A percentile compares a stretch with the other conserved stretches of the same genome.
These are phyloP conservation scores for Rousettus leschenaultii DNA, from an alignment of 2,113 vertebrate genomes.

Conservation along the genomic window DNA sequence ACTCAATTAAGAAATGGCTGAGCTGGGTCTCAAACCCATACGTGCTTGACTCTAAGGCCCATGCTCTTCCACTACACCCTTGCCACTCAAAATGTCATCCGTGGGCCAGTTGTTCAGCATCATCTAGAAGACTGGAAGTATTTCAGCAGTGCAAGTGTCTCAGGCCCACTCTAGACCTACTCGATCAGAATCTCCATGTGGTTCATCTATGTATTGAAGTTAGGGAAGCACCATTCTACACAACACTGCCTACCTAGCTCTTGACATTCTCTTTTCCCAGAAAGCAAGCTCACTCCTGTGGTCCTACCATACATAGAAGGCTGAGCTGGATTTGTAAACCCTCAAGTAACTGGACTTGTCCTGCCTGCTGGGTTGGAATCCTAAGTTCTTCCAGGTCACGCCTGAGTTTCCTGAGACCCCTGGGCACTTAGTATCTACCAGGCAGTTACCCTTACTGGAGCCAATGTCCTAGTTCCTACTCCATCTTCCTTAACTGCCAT, in stretches of 20 bases:
- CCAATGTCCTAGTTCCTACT: too few relatives aligned
- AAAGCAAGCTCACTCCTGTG: neutral
- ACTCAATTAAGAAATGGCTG: neutral
- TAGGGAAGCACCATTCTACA: accelerated
- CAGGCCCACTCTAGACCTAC: neutral
- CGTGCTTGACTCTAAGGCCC: neutral
- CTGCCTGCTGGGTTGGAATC: neutral
- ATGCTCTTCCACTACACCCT: neutral
- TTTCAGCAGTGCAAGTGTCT: neutral
- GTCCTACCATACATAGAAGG: neutral
- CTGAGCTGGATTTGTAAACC: neutral
- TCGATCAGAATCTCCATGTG: neutral
- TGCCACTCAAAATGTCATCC: neutral
- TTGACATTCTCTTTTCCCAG: neutral
- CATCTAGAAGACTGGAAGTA: neutral
- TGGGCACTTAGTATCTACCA: neutral
- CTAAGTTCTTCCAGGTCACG: neutral
- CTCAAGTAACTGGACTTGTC: neutral
- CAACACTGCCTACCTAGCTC: accelerated
- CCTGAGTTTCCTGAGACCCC: neutral
- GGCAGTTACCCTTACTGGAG: neutral
- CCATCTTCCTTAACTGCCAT: neutral
- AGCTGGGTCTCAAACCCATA: neutral
- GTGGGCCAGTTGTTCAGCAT: neutral
- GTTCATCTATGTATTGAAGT: neutral